A percentile compares a stretch with the other conserved stretches of the same genome.
Conservation (phyloP, 2,113 vertebrate genomes). For the Triplophysa dalaica region DNA sequence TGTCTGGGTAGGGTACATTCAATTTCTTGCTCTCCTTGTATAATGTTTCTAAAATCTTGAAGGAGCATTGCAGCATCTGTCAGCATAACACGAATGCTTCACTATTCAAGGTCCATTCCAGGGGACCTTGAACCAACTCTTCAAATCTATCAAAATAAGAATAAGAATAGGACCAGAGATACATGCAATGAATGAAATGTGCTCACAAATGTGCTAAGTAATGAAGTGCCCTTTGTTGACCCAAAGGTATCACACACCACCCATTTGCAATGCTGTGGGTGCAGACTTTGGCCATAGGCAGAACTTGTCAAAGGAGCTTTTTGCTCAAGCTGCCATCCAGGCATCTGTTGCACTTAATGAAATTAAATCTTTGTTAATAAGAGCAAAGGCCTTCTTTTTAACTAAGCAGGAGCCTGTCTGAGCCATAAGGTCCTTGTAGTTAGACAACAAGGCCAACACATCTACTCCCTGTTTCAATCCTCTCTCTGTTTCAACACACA, state of each 20-base stretch:
- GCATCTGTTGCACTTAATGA: slow-evolving; percentile 33
- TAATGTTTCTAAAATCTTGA: too few species aligned
- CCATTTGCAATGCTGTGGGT: neutral
- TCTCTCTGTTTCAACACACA: neutral
- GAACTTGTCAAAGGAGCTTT: slow-evolving; percentile 1
- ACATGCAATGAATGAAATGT: neutral
- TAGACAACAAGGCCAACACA: neutral
- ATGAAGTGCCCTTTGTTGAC: neutral
- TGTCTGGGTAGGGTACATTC: neutral
- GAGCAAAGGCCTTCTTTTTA: slow-evolving; percentile 22
- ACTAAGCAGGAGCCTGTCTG: slow-evolving; percentile 22
- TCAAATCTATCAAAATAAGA: too few species aligned
- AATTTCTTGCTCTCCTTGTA: neutral
- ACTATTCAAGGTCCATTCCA: too few species aligned
- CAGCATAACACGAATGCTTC: too few species aligned
- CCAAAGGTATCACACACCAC: neutral
- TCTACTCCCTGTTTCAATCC: neutral
- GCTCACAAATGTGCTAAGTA: neutral
- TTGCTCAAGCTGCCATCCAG: slow-evolving; percentile 2
- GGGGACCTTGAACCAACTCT: too few species aligned
- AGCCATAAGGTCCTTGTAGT: slow-evolving; percentile 4
- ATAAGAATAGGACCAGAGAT: neutral
- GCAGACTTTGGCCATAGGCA: slow-evolving; percentile 7
- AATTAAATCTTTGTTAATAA: slow-evolving; percentile 40
- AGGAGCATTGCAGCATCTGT: too few species aligned